These are phyloP conservation scores for Lasioglossum morio DNA, from an alignment of 2,888 invertebrate genomes.

Conservation along the genomic window DNA sequence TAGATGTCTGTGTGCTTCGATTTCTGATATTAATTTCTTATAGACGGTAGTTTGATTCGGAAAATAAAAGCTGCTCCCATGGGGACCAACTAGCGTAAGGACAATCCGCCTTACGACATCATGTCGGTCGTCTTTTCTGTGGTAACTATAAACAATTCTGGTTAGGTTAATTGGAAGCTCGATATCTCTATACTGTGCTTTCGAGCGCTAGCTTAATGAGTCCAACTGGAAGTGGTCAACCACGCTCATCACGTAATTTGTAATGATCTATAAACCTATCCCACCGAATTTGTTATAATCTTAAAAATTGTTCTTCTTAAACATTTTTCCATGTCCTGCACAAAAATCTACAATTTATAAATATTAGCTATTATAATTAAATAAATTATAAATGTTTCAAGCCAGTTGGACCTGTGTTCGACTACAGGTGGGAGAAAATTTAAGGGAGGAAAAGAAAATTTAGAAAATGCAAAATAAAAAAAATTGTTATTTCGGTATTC, in stretches of 20 bases:
- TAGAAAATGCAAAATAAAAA: too few relatives aligned
- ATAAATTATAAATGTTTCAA: too few relatives aligned
- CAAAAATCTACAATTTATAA: too few relatives aligned
- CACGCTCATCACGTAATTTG: not conserved
- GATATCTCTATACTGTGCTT: conserved; percentile 9
- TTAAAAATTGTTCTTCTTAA: too few relatives aligned
- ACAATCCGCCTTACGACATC: conserved; percentile 49
- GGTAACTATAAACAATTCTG: conserved; percentile 21
- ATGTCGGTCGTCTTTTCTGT: conserved; percentile 28
- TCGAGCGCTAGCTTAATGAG: conserved; percentile 7
- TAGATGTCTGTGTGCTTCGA: not conserved
- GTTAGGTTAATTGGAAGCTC: conserved; percentile 37
- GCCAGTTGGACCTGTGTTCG: too few relatives aligned
- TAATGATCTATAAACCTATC: too few relatives aligned
- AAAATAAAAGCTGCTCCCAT: conserved; percentile 44
- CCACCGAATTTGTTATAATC: too few relatives aligned
- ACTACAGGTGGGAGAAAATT: too few relatives aligned
- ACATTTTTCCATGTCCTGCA: too few relatives aligned
- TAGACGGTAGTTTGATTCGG: not conserved
- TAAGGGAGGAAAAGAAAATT: too few relatives aligned
- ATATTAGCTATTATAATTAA: too few relatives aligned
- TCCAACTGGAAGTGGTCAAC: conserved; percentile 3
- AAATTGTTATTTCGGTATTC: too few relatives aligned
- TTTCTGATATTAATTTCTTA: not conserved
- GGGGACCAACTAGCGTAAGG: conserved; percentile 68